These are phyloP conservation scores for Epistrophe eligans DNA, from an alignment of 2,888 invertebrate genomes.

Conservation along the genomic window DNA sequence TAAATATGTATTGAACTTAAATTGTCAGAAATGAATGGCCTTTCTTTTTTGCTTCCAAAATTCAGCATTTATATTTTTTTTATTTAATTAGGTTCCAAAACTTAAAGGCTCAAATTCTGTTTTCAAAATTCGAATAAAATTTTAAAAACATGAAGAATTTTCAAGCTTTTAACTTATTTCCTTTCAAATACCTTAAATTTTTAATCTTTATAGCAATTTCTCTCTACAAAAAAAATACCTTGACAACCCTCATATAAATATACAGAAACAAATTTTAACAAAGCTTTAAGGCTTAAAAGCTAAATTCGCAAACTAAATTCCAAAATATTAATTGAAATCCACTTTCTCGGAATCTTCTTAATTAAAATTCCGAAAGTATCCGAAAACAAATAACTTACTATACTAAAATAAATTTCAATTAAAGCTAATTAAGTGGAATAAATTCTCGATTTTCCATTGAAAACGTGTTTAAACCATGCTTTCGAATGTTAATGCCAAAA, in stretches of 20 bases:
- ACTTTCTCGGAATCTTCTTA: neutral
- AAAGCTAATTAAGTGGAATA: constrained; percentile 25
- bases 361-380: constrained; percentile 16
- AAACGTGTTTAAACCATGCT: constrained; percentile 16
- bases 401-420: constrained; percentile 35
- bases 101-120: no score
- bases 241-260: neutral
- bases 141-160: no score
- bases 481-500: constrained; percentile 29
- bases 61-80: no score
- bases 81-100: no score
- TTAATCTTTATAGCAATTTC: neutral
- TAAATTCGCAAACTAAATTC: neutral
- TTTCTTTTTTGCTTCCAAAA: no score
- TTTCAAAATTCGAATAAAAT: no score
- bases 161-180: neutral
- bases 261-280: neutral
- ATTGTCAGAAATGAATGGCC: no score
- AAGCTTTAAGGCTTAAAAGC: neutral
- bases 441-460: neutral
- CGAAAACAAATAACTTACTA: neutral
- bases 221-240: neutral
- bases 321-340: constrained; percentile 1
- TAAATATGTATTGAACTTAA: no score
- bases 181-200: neutral